A percentile compares a stretch with the other conserved stretches of the same genome.
Conservation (phyloP, 2,888 invertebrate genomes). For the Cerastis rubricosa region DNA sequence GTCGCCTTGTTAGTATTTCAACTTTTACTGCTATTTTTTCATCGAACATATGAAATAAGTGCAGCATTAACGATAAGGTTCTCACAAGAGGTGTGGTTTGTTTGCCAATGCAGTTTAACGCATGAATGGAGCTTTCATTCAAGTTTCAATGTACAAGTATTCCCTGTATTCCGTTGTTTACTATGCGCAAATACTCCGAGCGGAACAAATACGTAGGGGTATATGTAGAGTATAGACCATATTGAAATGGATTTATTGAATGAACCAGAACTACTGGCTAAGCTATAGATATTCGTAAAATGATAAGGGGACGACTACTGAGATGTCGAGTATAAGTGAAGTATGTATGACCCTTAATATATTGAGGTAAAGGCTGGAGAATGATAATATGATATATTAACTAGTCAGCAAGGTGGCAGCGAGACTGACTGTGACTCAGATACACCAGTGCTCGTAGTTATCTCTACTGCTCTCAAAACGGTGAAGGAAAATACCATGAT, state of each 20-base stretch:
- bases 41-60: not conserved
- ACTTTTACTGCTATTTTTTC: not conserved
- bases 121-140: conserved; percentile 19
- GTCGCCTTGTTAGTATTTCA: no score
- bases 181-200: conserved; percentile 6
- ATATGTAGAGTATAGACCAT: not conserved
- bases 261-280: not conserved
- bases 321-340: no score
- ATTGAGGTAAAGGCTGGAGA: no score
- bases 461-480: not conserved
- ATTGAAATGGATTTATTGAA: conserved; percentile 9
- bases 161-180: conserved; percentile 3
- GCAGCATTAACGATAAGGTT: not conserved
- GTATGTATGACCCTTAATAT: no score
- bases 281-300: no score
- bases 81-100: not conserved
- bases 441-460: no score
- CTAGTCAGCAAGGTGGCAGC: no score
- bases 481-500: not conserved
- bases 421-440: no score
- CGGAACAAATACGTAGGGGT: conserved; percentile 25
- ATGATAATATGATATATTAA: no score
- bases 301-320: no score
- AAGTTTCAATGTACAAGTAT: conserved; percentile 6
- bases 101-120: conserved; percentile 7